Evolutionary conservation across 2,797 vertebrate species (phyloP).

Genomic region (Pitangus sulphuratus): DNA sequence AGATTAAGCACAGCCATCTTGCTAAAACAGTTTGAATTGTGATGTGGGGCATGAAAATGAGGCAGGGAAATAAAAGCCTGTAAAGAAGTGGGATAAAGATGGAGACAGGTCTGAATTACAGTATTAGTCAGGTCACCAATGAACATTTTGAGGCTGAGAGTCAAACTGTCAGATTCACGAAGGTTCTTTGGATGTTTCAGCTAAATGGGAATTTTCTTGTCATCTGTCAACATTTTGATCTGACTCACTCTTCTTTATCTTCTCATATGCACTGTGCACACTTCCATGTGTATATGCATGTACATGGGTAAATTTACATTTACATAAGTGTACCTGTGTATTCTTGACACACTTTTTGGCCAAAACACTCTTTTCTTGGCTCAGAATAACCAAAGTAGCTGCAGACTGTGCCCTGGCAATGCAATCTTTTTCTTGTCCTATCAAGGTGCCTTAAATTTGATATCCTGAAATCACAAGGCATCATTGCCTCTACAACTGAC

Average conservation of each 20-base stretch:
- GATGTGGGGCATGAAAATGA: constrained; percentile 39
- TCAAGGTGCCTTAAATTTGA: constrained; percentile 23
- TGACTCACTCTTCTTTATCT: neutral
- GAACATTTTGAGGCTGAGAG: constrained; percentile 14
- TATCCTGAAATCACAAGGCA: constrained; percentile 24
- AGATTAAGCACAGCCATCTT: constrained; percentile 47
- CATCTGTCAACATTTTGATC: neutral
- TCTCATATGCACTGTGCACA: neutral
- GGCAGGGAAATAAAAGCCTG: constrained; percentile 53
- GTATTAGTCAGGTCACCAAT: constrained; percentile 40
- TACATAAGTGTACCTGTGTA: neutral
- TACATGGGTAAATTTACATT: neutral
- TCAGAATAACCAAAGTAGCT: neutral
- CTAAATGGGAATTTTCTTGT: constrained; percentile 50
- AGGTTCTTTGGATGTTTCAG: neutral
- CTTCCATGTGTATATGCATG: neutral
- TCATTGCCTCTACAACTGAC: neutral
- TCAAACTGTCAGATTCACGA: neutral
- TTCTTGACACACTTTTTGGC: neutral
- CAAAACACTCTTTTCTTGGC: no score
- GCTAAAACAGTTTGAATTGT: constrained; percentile 27
- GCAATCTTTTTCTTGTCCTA: neutral
- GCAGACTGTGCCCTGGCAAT: neutral
- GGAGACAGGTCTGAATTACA: constrained; percentile 20
- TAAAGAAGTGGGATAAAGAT: neutral